A percentile compares a stretch with the other conserved stretches of the same genome.
phyloP scores from a whole-genome alignment of 1,140 invertebrate species.

The Pentalonia nigronervosa region DNA sequence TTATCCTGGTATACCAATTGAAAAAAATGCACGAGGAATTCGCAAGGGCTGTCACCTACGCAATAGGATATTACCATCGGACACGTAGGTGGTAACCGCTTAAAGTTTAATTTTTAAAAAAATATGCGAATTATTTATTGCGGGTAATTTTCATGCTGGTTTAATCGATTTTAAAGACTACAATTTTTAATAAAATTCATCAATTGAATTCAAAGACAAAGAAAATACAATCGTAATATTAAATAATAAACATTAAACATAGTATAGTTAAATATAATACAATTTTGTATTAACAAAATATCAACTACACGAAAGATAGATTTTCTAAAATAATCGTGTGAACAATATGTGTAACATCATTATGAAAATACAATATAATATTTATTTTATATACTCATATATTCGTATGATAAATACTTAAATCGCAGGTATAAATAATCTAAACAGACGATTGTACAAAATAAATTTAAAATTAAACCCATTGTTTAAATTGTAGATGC shows the following conservation, averaged over 20 bases:
- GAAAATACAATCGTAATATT: not conserved
- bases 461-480: too few relatives aligned
- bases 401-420: too few relatives aligned
- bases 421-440: too few relatives aligned
- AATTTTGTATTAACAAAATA: not conserved
- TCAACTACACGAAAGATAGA: too few relatives aligned
- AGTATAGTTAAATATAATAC: not conserved
- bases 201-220: not conserved
- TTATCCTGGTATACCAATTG: not conserved
- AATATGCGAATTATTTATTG: not conserved
- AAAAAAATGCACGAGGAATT: not conserved
- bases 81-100: not conserved
- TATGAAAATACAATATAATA: too few relatives aligned
- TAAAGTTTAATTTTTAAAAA: not conserved
- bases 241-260: not conserved
- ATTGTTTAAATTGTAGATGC: too few relatives aligned
- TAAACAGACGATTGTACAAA: too few relatives aligned
- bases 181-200: not conserved
- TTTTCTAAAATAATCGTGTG: too few relatives aligned
- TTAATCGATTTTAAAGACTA: not conserved
- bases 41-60: slow-evolving; percentile 19
- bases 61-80: not conserved
- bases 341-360: too few relatives aligned
- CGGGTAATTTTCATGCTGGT: not conserved
- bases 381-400: too few relatives aligned